These are phyloP conservation scores for Tetranychus piercei DNA, from an alignment of 2,888 invertebrate genomes.

Conservation along the genomic window DNA sequence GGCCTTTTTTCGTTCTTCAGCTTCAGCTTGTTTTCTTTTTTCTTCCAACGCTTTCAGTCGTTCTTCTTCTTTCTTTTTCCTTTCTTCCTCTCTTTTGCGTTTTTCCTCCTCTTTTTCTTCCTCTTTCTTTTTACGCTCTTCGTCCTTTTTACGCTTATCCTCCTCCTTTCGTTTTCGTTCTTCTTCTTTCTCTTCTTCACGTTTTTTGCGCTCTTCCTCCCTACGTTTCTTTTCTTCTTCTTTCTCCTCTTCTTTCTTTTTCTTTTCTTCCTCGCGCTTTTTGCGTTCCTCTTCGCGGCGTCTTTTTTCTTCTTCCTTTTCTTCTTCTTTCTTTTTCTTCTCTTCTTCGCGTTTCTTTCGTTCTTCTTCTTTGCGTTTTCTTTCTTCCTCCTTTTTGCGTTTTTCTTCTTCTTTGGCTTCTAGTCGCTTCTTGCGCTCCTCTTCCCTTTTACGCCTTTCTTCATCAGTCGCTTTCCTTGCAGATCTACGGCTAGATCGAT, in stretches of 20 bases:
- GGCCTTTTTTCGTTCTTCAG: slow-evolving; percentile 7
- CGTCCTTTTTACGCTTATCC: not conserved
- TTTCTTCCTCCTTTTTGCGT: slow-evolving; percentile 11
- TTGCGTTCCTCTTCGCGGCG: not conserved
- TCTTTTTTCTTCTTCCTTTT: not conserved
- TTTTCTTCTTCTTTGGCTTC: slow-evolving; percentile 10
- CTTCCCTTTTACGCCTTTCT: not conserved
- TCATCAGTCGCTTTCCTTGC: not conserved
- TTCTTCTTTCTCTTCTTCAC: not conserved
- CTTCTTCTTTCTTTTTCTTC: slow-evolving; percentile 14
- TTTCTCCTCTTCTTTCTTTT: slow-evolving; percentile 6
- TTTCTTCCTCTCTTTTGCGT: not conserved
- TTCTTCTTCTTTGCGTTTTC: slow-evolving; percentile 18
- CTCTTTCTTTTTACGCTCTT: slow-evolving; percentile 13
- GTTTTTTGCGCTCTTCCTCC: slow-evolving; percentile 4
- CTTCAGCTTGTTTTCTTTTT: slow-evolving; percentile 20
- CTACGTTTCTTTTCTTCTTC: not conserved
- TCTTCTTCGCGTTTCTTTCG: slow-evolving; percentile 1
- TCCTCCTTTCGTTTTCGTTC: not conserved
- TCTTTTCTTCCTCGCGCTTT: slow-evolving; percentile 1
- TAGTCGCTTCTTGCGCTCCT: slow-evolving; percentile 20
- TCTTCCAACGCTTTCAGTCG: not conserved
- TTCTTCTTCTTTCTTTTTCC: not conserved
- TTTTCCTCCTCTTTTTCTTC: slow-evolving; percentile 12
- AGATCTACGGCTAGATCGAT: not conserved